Base-by-base conservation (phyloP, 2,797 vertebrate species). In the Melopsittacus undulatus region DNA sequence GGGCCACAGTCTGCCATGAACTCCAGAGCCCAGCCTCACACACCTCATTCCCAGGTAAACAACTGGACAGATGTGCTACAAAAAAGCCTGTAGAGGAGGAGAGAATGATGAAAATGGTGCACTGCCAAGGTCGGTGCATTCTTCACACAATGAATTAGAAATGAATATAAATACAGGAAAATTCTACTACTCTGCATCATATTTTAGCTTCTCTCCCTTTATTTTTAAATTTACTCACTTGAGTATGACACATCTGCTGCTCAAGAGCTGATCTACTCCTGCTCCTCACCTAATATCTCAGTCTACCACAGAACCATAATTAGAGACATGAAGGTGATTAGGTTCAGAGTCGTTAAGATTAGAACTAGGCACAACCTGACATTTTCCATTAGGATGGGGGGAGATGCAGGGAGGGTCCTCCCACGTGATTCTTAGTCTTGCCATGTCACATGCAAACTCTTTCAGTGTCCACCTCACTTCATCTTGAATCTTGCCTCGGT, bases 261-360 rank as follows among this genome's bases (percentile, higher is more conserved):
- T 92, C 61, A 85, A 90, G 52, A 46, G 20, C 5, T 78, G 27
- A 91, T 89, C 69, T 67, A 24, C 54, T 94, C 85, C 87, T 80
- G 81, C 83, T 92, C 61, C 64, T 89, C 61, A 87, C 76, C 87
- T 74, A 87, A 17, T 38, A 91, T 36, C 70, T 72, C 80, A 80
- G 56, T 10, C 67, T 92, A 57, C 32, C 23, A 66, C 1, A 0
- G 62, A 29, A 52, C 24, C 26, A 19, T 73, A 86, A 89, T 88
- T 72, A 87, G 42, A 49, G 61, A 19, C 78, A 78, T 2, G 6
- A 49, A 77, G 66, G 64, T 49, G 27, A 94, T 67, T 42, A 76
- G 42, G 27, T 76, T 90, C 70, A 51, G 14, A 88, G 54, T 52
- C 62, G 48, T 68, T 73, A 86, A 32, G 48, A 76, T 13, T 15